phyloP scores from a whole-genome alignment of 2,797 vertebrate genomes.

The Hylomyscus alleni region DNA sequence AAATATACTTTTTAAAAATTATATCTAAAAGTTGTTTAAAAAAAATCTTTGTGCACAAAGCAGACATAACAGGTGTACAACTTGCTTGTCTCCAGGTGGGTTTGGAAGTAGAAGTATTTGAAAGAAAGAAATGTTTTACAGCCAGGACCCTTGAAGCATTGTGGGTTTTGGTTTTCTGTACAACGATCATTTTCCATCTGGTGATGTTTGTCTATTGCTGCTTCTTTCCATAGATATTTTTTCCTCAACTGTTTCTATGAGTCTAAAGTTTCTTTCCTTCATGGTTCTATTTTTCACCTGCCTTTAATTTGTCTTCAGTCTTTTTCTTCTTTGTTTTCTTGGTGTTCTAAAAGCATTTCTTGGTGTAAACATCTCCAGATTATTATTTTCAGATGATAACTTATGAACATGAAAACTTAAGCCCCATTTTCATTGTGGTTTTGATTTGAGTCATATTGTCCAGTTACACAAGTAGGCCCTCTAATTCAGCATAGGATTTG shows the following conservation, averaged over 20 bases:
- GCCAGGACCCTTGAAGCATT: not conserved
- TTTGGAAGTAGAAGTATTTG: slow-evolving; percentile 36
- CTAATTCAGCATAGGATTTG: not conserved
- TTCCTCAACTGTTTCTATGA: not conserved
- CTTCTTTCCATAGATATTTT: not conserved
- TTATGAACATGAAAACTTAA: slow-evolving; percentile 35
- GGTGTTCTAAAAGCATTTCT: slow-evolving; percentile 45
- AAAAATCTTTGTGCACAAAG: not conserved
- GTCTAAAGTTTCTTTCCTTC: not conserved
- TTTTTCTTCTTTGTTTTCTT: not conserved
- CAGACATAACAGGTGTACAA: not conserved
- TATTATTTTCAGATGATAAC: slow-evolving; percentile 68
- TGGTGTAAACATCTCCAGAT: slow-evolving; percentile 36
- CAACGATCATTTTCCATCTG: not conserved
- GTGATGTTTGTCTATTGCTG: not conserved
- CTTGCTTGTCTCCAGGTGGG: slow-evolving; percentile 3
- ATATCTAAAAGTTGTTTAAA: not conserved
- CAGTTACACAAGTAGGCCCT: not conserved
- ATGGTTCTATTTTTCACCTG: not conserved
- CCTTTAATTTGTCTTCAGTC: not conserved
- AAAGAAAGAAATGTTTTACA: not conserved
- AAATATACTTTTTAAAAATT: not conserved
- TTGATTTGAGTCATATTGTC: not conserved
- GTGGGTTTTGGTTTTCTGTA: slow-evolving; percentile 49
- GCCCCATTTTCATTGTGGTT: not conserved